Base-by-base conservation (phyloP, 2,113 vertebrate species). In the Brachirus orientalis region DNA sequence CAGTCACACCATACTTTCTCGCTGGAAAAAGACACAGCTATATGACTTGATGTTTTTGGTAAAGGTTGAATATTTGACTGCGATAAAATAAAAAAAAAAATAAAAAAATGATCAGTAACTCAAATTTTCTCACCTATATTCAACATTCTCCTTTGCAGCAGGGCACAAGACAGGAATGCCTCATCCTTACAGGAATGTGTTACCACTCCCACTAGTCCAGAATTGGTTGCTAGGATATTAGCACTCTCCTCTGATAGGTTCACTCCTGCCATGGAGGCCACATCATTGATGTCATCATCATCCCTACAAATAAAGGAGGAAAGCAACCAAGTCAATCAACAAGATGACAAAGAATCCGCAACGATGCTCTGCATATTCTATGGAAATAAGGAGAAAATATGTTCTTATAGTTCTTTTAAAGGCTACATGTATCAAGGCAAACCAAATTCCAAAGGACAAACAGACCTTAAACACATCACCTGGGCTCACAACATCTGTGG, bases 231-330 rank as follows among this genome's bases (percentile, higher is more conserved):
- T 69, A 99, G 80, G 90, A 99, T 99, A 14, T 96, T 94, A 3
- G 96, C 97, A 1, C 95, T 99, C 86, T 99, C 98, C 86, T 99
- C 98, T 0, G 96, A 96, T 7, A 99, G 86, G 89, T 98, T 99
- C 18, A 98, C 98, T 47, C 98, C 98, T 0, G 98, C 97, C 98
- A 99, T 99, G 2, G 97, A 98, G 0, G 97, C 96, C 62, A 99
- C 98, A 1, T 99, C 98, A 1, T 99, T 98, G 80, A 99, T 97
- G 91, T 99, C 97, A 7, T 99, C 98, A 0, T 99, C 97, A 47
- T 99, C 97, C 92, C 98, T 99, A 86, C 20, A 16, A 64, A 77
- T 10, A 63, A 0, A 77, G 50, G 28, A 52, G 18, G 13, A 1
- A 36, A 17, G 13, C 28, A 41, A 48, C 16, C 2, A 7, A 37